Base-by-base conservation (phyloP, 2,113 vertebrate genomes). In the Pipa parva region DNA sequence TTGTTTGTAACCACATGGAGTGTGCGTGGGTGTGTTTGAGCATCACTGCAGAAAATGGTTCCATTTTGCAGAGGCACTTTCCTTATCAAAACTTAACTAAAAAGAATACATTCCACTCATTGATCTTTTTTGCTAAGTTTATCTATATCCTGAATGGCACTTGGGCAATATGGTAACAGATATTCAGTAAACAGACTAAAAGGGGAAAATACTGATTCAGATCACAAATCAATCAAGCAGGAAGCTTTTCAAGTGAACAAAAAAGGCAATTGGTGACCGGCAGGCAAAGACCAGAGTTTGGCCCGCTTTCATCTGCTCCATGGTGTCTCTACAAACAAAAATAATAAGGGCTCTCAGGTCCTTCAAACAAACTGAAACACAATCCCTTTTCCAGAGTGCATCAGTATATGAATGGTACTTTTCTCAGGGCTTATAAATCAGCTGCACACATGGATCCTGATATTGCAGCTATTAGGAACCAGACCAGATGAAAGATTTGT, bases 311-410 rank as follows among this genome's bases (percentile, higher is more conserved):
- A 78, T 78, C 78, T 75, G 73, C 55, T 63, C 69, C 71, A 71
- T 54, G 15, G 68, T 75, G 69, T 75, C 80, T 78, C 76, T 76
- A 76, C 76, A 85, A 87, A 87, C 81, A 83, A 76, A 85, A 84
- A 81, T 81, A 83, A 83, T 75, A 81, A 80, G 77, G 74, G 74
- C 68, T 73, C 63, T 77, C 50, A 26, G 76, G 77, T 77, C 76
- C 80, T 84, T 79, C 77, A 78, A 76, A 81, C 83, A 83, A 77
- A 81, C 77, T 75, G 77, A 80, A 78, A 80, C 26, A 51, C 54
- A 81, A 79, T 78, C 80, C 71, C 63, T 77, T 68, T 75, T 72
- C 74, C 9, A 9, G 68, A 77, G 57, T 1, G 39, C 78, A 76
- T 78, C 76, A 74, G 63, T 76, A 80, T 77, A 76, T 71, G 78